Evolutionary conservation across 2,888 invertebrate genomes (phyloP).

Genomic region (Nematopogon swammerdamellus): DNA sequence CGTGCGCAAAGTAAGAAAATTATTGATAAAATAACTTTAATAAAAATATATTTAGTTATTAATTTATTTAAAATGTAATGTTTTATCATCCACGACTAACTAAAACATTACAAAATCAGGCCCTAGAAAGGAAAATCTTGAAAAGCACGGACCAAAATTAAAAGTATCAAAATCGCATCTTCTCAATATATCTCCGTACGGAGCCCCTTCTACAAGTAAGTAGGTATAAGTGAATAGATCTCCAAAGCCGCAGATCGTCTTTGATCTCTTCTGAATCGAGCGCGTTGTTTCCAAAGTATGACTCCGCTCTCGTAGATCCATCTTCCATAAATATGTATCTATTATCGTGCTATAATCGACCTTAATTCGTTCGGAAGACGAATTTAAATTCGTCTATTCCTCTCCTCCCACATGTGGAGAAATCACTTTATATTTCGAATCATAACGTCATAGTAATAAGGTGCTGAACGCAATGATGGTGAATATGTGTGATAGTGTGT

Average conservation of each 20-base stretch:
- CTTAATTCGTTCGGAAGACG: neutral
- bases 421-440: neutral
- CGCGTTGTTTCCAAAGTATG: neutral
- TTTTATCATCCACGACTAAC: too few species aligned
- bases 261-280: neutral
- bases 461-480: neutral
- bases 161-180: too few species aligned
- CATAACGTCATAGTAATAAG: too few species aligned
- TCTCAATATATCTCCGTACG: too few species aligned
- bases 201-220: neutral
- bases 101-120: too few species aligned
- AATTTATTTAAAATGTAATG: too few species aligned
- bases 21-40: too few species aligned
- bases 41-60: too few species aligned
- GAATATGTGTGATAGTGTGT: too few species aligned
- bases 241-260: neutral
- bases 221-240: neutral
- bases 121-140: too few species aligned
- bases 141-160: too few species aligned
- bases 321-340: neutral
- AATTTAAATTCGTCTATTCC: neutral
- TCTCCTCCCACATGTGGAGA: neutral
- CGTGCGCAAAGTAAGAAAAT: too few species aligned
- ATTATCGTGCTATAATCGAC: neutral
- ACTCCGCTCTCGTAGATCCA: neutral